phyloP scores from a whole-genome alignment of 2,888 invertebrate genomes.

The Drosophila merina region DNA sequence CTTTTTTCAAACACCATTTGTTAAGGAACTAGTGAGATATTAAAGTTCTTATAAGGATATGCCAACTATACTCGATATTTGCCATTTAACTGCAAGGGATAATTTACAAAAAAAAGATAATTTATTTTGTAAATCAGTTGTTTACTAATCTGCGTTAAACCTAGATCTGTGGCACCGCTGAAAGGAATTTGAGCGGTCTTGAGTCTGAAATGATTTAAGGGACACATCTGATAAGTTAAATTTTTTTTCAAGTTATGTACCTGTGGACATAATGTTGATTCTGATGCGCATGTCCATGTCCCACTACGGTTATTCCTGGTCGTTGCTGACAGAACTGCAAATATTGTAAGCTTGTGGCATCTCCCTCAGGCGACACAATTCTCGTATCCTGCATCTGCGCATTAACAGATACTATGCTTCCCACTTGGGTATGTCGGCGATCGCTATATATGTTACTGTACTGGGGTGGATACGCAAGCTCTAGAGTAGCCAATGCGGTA shows the following conservation, averaged over 20 bases:
- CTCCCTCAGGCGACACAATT: conserved; percentile 52
- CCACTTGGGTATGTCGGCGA: conserved; percentile 58
- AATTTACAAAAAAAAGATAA: too few relatives aligned
- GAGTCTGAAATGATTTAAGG: too few relatives aligned
- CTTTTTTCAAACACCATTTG: too few relatives aligned
- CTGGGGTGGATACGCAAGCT: conserved; percentile 79
- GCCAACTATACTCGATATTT: too few relatives aligned
- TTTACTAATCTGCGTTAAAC: too few relatives aligned
- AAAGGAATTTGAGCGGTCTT: too few relatives aligned
- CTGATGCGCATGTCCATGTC: not conserved
- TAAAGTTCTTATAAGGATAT: too few relatives aligned
- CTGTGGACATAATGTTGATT: conserved; percentile 54
- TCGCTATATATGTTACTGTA: conserved; percentile 82
- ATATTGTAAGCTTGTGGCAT: conserved; percentile 65
- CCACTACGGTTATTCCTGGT: not conserved
- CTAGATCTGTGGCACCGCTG: too few relatives aligned
- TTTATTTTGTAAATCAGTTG: too few relatives aligned
- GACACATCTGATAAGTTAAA: too few relatives aligned
- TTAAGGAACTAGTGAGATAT: too few relatives aligned
- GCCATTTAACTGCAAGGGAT: too few relatives aligned
- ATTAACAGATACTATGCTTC: conserved; percentile 52
- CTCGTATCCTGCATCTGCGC: conserved; percentile 69
- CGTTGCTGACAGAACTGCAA: conserved; percentile 73
- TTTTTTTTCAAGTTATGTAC: conserved; percentile 41
- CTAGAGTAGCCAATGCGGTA: conserved; percentile 7